Conservation (phyloP, 2,888 invertebrate species). For the Coecobrya sp. region DNA sequence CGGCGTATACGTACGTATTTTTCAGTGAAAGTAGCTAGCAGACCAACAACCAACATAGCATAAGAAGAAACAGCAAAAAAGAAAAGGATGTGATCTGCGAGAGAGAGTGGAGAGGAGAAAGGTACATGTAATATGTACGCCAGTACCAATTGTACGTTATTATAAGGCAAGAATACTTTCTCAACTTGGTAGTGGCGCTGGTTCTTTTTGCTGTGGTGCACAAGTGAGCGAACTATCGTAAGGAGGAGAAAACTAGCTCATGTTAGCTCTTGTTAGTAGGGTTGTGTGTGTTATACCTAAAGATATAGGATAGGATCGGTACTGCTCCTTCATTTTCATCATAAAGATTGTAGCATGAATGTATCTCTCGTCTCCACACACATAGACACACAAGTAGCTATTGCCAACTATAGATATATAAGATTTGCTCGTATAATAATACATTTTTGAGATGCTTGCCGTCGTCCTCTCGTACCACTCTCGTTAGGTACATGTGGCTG, state of each 20-base stretch:
- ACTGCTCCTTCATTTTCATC: background rate
- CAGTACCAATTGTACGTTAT: background rate
- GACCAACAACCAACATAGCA: background rate
- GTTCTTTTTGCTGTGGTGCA: background rate
- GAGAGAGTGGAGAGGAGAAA: slow-evolving; percentile 9
- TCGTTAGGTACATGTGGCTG: slow-evolving; percentile 37
- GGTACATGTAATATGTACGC: background rate
- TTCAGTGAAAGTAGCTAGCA: slow-evolving; percentile 1
- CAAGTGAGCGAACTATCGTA: background rate
- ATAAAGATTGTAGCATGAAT: background rate
- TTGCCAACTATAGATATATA: slow-evolving; percentile 49
- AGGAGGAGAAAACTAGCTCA: slow-evolving; percentile 33
- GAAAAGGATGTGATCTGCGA: slow-evolving; percentile 8
- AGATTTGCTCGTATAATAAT: slow-evolving; percentile 30
- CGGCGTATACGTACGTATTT: background rate
- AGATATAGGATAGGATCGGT: background rate
- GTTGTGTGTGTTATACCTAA: background rate
- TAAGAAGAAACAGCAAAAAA: background rate
- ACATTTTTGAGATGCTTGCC: slow-evolving; percentile 14
- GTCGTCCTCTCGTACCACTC: slow-evolving; percentile 6
- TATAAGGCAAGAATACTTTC: background rate
- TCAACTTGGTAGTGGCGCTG: background rate
- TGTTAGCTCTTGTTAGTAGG: background rate
- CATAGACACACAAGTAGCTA: background rate
- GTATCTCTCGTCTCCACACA: background rate